phyloP scores from a whole-genome alignment of 2,113 vertebrate species.

The western clawed frog (Xenopus tropicalis) region UCB_Xtro_10.0 CM004443.2:159403501-159404000 shows the following conservation, averaged over 20 bases:
- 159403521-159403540: background rate
- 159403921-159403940: too few relatives aligned
- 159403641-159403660: background rate
- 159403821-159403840: constrained; percentile 6
- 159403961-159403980: too few relatives aligned
- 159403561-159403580: background rate
- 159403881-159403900: too few relatives aligned
- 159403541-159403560: constrained; percentile 1
- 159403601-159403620: constrained; percentile 1
- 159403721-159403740: constrained; percentile 24
- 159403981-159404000: too few relatives aligned
- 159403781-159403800: constrained; percentile 15
- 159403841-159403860: too few relatives aligned
- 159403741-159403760: constrained; percentile 10
- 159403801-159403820: constrained; percentile 28
- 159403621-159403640: background rate
- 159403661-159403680: constrained; percentile 8
- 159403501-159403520: background rate
- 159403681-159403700: constrained; percentile 26
- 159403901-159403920: too few relatives aligned
- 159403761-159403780: constrained; percentile 22
- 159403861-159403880: too few relatives aligned
- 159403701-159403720: constrained; percentile 29
- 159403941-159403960: too few relatives aligned
- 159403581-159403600: background rate